A percentile compares a stretch with the other conserved stretches of the same genome.
Evolutionary conservation across 53 echinoderm and acorn worm species (phyloP).

Genomic region (Arbacia lixula): DNA sequence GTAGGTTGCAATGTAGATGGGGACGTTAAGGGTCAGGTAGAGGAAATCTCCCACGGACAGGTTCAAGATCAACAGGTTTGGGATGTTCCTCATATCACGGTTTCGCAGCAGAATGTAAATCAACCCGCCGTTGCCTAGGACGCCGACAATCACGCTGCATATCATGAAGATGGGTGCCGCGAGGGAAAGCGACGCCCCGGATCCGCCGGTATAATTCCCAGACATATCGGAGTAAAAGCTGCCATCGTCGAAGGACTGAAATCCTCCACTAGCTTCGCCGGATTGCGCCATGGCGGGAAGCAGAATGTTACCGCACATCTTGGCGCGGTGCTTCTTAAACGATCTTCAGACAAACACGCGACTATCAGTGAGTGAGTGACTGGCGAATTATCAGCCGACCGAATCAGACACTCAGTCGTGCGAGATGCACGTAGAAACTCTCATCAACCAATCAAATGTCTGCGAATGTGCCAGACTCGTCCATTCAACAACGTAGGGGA

Average conservation of each 20-base stretch:
- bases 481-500: no score
- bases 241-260: neutral
- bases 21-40: conserved; percentile 74
- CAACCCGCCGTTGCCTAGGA: conserved; percentile 80
- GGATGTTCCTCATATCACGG: conserved; percentile 88
- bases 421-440: no score
- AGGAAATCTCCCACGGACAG: conserved; percentile 85
- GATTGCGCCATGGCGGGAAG: conserved; percentile 45
- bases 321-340: conserved; percentile 2
- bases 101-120: conserved; percentile 77
- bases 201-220: neutral
- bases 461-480: no score
- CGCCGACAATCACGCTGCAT: conserved; percentile 66
- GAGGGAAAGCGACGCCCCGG: neutral
- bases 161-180: conserved; percentile 61
- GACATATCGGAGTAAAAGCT: conserved; percentile 7
- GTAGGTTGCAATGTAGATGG: conserved; percentile 69
- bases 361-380: neutral
- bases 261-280: neutral
- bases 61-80: conserved; percentile 87
- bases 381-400: neutral
- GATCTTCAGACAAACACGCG: neutral
- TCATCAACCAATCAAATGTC: no score
- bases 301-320: conserved; percentile 43
- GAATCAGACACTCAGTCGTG: no score